phyloP scores from a whole-genome alignment of 2,113 vertebrate genomes.

The Synchiropus splendidus region DNA sequence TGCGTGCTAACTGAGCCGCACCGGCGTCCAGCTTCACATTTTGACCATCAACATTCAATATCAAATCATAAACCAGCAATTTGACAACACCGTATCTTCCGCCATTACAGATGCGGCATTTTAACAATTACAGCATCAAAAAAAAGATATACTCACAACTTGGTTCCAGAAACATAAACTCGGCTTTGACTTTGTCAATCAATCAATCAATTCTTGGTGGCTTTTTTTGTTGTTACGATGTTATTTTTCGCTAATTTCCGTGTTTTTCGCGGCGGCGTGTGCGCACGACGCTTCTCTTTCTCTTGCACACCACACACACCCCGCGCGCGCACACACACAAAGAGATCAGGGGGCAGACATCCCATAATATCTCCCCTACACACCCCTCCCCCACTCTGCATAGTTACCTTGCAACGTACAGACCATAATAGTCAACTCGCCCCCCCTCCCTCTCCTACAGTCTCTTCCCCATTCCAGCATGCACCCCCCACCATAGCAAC shows the following conservation, averaged over 20 bases:
- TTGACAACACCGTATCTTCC: not conserved
- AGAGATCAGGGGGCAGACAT: conserved; percentile 78
- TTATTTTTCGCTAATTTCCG: conserved; percentile 22
- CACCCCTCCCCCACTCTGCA: conserved; percentile 72
- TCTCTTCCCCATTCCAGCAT: conserved; percentile 68
- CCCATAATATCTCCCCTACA: conserved; percentile 71
- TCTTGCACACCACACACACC: conserved; percentile 57
- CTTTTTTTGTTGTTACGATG: conserved; percentile 7
- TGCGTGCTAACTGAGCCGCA: conserved; percentile 48
- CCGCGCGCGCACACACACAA: conserved; percentile 70
- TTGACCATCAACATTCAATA: not conserved
- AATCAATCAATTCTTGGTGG: conserved; percentile 11
- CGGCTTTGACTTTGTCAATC: conserved; percentile 25
- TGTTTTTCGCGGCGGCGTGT: conserved; percentile 47
- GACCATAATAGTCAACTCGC: conserved; percentile 73
- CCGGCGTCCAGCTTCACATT: conserved; percentile 31
- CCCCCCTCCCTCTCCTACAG: conserved; percentile 42
- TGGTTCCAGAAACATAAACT: conserved; percentile 26
- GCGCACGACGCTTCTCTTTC: conserved; percentile 59
- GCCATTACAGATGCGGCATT: not conserved
- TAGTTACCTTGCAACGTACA: conserved; percentile 77
- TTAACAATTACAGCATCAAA: conserved; percentile 15
- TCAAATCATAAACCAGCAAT: not conserved
- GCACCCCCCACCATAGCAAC: conserved; percentile 60
- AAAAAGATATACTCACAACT: conserved; percentile 50